Evolutionary conservation across 2,797 vertebrate genomes (phyloP).

Genomic region (Momotus momota): DNA sequence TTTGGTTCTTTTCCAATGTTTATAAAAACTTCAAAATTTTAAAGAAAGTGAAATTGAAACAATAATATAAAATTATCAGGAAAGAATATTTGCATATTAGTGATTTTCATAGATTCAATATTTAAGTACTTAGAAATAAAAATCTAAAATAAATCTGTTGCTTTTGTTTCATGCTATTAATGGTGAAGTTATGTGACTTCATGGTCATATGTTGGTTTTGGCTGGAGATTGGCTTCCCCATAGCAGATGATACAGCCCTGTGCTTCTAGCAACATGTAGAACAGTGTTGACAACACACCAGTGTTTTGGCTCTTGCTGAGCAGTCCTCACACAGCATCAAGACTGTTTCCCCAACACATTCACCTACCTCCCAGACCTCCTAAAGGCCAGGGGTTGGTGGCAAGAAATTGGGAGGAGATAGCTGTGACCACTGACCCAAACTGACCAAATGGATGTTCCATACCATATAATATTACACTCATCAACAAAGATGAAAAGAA

Average conservation of each 20-base stretch:
- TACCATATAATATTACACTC: neutral
- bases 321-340: neutral
- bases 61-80: neutral
- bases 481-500: neutral
- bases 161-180: neutral
- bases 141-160: neutral
- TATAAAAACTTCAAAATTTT: neutral
- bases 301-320: neutral
- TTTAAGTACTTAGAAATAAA: neutral
- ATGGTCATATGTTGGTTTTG: neutral
- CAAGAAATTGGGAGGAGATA: neutral
- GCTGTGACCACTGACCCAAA: neutral
- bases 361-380: accelerated
- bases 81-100: neutral
- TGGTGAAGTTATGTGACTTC: neutral
- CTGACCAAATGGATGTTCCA: neutral
- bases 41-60: neutral
- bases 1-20: neutral
- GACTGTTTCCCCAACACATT: neutral
- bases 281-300: neutral
- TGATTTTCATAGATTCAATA: neutral
- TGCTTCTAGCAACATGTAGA: neutral
- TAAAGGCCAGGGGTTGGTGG: neutral
- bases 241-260: accelerated
- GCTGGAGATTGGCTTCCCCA: neutral